Evolutionary conservation across 2,113 vertebrate genomes (phyloP).

Genomic region (Psophia crepitans): DNA sequence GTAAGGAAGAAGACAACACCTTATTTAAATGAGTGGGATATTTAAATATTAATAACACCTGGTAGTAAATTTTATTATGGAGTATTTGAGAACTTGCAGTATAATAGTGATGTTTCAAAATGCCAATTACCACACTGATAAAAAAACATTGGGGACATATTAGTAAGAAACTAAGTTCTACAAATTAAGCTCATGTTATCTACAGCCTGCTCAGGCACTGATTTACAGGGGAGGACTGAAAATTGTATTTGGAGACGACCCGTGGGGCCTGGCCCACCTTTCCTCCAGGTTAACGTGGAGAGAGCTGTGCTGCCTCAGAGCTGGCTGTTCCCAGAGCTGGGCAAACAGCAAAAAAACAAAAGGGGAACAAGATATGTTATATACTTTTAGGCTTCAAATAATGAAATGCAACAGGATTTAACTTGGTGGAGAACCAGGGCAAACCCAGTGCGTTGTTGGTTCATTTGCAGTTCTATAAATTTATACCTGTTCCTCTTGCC

Average conservation of each 20-base stretch:
- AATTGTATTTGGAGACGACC: too few relatives aligned
- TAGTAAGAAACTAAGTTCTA: background rate
- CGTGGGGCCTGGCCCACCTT: background rate
- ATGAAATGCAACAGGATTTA: background rate
- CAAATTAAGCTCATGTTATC: background rate
- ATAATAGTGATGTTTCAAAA: background rate
- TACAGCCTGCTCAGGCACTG: background rate
- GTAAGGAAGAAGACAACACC: background rate
- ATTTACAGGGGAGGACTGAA: background rate
- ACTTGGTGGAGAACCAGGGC: background rate
- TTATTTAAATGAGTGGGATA: background rate
- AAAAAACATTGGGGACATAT: fast-evolving
- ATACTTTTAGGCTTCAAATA: background rate
- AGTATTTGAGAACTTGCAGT: background rate
- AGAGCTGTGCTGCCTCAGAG: background rate
- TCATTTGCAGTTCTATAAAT: background rate
- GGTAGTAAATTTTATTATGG: background rate
- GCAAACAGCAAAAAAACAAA: background rate
- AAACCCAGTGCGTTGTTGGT: background rate
- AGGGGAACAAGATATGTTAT: background rate
- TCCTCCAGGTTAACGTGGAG: background rate
- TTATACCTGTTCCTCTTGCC: background rate
- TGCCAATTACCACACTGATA: background rate
- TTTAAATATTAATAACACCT: background rate
- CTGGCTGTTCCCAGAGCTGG: background rate